Base-by-base conservation (phyloP, 2,888 invertebrate genomes). In the Linyphia triangularis region DNA sequence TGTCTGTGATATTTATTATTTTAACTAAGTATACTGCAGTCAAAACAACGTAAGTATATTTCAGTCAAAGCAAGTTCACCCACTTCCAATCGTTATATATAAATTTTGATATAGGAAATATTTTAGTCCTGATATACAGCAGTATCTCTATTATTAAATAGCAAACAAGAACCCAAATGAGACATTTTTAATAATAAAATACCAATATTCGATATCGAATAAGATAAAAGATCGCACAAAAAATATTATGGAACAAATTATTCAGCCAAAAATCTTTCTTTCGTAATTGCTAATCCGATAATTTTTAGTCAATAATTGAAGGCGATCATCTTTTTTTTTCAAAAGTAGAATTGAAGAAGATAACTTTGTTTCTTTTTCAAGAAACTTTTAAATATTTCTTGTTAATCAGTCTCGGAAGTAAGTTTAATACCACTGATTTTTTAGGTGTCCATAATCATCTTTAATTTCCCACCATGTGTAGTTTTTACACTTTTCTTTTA, bases 221-320 rank as follows among this genome's bases (percentile, higher is more conserved):
- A 28, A 13, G 57, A 57, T 10, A n/a, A n/a, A 30, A 67, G 10
- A 40, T 9, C n/a, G 30, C 37, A 37, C 57, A 70, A 70, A 72
- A 72, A 65, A 26, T 24, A 63, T 10, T 28, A 1, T 51, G 13
- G 37, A 1, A 3, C 43, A 63, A 86, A 86, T 86, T 86, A 79
- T 73, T 65, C 65, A 73, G 51, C 79, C 79, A 63, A 86, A 86
- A 69, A 61, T 28, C 51, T 65, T 81, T 26, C 51, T 69, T 26
- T 30, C 72, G 72, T 86, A 86, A 86, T 86, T 86, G 79, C 79
- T 86, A 86, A 86, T 79, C 86, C 86, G 33, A 86, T 86, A 86
- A 86, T 86, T 79, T 72, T 67, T 57, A 81, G 86, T 86, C 86
- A 86, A 86, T 86, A 86, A 86, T 79, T 72, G 81, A 67, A 3